Evolutionary conservation across 2,888 invertebrate species (phyloP).

Genomic region (Euplagia quadripunctaria): DNA sequence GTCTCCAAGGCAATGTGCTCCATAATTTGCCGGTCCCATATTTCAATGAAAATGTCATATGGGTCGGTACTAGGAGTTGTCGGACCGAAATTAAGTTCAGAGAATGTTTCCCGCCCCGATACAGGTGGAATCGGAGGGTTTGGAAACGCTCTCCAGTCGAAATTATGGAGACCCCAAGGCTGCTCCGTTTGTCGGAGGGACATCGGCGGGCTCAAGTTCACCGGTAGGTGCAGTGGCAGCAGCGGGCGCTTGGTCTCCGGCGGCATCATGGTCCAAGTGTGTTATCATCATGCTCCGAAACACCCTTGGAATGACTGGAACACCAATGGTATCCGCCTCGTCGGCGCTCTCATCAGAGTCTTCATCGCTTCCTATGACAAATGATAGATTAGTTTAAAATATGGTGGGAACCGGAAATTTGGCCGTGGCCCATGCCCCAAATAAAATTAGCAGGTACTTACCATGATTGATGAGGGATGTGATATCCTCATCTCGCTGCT

Average conservation of each 20-base stretch:
- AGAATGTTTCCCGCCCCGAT: slow-evolving; percentile 35
- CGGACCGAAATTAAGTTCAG: slow-evolving; percentile 34
- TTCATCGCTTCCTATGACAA: neutral
- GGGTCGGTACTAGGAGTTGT: slow-evolving; percentile 35
- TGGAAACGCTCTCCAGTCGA: neutral
- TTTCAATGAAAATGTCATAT: slow-evolving; percentile 40
- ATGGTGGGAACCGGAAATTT: neutral
- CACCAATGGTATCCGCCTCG: too few relatives aligned
- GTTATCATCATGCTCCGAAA: neutral
- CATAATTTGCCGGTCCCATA: slow-evolving; percentile 51
- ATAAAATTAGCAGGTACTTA: neutral
- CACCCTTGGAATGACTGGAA: neutral
- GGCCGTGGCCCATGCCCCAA: neutral
- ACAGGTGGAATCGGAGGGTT: slow-evolving; percentile 15
- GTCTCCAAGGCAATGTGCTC: slow-evolving; percentile 46
- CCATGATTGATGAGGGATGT: too few relatives aligned
- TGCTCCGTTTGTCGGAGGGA: neutral
- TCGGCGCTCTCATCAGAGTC: too few relatives aligned
- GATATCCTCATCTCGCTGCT: too few relatives aligned
- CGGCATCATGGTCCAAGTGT: neutral
- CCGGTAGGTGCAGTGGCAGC: too few relatives aligned
- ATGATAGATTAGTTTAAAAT: neutral
- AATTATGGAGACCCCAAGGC: neutral
- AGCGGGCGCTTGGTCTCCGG: neutral
- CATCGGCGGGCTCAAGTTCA: neutral